These are phyloP conservation scores for Peromyscus aztecus DNA, from an alignment of 2,797 vertebrate species.

Conservation along the genomic window DNA sequence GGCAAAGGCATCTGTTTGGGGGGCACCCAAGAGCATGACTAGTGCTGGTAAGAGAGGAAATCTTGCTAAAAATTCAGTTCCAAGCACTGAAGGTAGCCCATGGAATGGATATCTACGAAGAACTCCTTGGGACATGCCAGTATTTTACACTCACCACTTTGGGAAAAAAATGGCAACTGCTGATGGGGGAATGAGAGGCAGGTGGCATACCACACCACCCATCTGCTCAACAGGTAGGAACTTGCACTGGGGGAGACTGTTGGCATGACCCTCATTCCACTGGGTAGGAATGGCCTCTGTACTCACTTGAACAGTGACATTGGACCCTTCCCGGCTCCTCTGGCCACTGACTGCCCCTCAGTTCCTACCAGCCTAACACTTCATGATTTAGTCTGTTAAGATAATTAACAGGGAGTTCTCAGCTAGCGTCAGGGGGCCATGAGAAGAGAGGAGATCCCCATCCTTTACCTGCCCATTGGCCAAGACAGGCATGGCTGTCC, in stretches of 20 bases:
- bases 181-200: rapidly evolving
- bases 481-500: neutral
- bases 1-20: neutral
- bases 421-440: neutral
- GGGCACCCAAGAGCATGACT: rapidly evolving
- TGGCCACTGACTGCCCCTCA: neutral
- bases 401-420: neutral
- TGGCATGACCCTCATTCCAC: neutral
- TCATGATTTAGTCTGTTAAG: neutral
- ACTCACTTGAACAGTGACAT: neutral
- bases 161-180: neutral
- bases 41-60: neutral
- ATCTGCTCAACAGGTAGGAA: neutral
- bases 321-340: neutral
- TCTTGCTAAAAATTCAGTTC: neutral
- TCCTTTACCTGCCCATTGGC: neutral
- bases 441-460: neutral
- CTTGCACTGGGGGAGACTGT: neutral
- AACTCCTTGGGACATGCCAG: neutral
- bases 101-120: neutral
- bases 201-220: no score
- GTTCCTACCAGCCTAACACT: neutral
- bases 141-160: neutral
- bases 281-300: neutral
- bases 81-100: neutral